Evolutionary conservation across 2,113 vertebrate species (phyloP).

Genomic region (Montifringilla adamsi): DNA sequence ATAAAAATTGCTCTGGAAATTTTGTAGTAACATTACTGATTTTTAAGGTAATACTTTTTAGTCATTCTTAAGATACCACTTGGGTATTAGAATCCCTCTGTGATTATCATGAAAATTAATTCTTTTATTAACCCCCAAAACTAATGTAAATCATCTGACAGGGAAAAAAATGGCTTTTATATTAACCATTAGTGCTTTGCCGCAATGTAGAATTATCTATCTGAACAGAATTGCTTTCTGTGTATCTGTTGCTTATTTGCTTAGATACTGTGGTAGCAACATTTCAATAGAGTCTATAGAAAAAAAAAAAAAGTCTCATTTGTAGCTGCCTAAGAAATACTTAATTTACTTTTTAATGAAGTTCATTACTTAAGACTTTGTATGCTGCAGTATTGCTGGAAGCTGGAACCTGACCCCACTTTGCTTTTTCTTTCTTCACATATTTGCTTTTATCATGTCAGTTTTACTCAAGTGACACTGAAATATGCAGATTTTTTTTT

Average conservation of each 20-base stretch:
- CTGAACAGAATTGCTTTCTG: background rate
- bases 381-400: constrained; percentile 21
- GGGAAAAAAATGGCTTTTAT: background rate
- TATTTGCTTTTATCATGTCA: constrained; percentile 62
- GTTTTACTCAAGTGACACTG: constrained; percentile 51
- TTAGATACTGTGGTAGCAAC: background rate
- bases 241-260: background rate
- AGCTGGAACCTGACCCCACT: constrained; percentile 52
- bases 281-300: background rate
- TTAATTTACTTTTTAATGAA: constrained; percentile 56
- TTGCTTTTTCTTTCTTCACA: constrained; percentile 54
- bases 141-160: background rate
- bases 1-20: background rate
- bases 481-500: constrained; percentile 35
- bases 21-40: background rate
- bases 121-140: background rate
- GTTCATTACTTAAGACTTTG: constrained; percentile 46
- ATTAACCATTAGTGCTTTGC: background rate
- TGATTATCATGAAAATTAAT: constrained; percentile 12
- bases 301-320: background rate
- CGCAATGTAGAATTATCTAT: background rate
- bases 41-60: constrained; percentile 17
- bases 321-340: constrained; percentile 30
- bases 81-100: background rate
- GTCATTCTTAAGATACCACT: background rate